Percentiles rank a stretch among this genome's conserved stretches.
Evolutionary conservation across 2,113 vertebrate species (phyloP).

Genomic region (Semnornis frantzii): DNA sequence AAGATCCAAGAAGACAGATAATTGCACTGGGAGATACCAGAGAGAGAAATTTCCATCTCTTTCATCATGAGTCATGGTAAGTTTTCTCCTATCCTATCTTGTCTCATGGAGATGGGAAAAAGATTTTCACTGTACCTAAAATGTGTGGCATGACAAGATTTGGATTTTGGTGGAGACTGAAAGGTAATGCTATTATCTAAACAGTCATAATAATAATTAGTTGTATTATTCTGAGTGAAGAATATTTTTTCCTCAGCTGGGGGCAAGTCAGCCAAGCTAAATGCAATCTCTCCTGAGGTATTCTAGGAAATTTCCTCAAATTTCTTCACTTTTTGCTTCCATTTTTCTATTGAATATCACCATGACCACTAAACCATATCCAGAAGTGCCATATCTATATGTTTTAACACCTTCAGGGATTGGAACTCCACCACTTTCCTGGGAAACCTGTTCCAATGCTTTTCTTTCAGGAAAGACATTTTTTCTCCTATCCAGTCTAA

Average conservation of each 20-base stretch:
- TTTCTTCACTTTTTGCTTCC: background rate
- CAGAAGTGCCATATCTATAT: too few species aligned
- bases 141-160: background rate
- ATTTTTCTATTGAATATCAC: background rate
- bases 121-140: background rate
- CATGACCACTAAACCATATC: too few species aligned
- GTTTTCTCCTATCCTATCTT: background rate
- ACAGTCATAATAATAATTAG: slow-evolving; percentile 28
- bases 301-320: background rate
- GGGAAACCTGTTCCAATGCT: too few species aligned
- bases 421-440: too few species aligned
- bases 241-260: slow-evolving; percentile 3
- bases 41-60: background rate
- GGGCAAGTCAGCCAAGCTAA: background rate
- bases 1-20: background rate
- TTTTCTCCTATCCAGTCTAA: too few species aligned
- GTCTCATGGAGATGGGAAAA: background rate
- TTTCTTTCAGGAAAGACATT: too few species aligned
- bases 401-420: too few species aligned
- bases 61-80: background rate
- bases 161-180: background rate
- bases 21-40: background rate
- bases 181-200: slow-evolving; percentile 6
- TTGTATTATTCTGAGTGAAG: slow-evolving; percentile 26
- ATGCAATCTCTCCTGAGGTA: slow-evolving; percentile 5